These are phyloP conservation scores for Nemoura dubitans DNA, from an alignment of 2,888 invertebrate genomes.

Conservation along the genomic window DNA sequence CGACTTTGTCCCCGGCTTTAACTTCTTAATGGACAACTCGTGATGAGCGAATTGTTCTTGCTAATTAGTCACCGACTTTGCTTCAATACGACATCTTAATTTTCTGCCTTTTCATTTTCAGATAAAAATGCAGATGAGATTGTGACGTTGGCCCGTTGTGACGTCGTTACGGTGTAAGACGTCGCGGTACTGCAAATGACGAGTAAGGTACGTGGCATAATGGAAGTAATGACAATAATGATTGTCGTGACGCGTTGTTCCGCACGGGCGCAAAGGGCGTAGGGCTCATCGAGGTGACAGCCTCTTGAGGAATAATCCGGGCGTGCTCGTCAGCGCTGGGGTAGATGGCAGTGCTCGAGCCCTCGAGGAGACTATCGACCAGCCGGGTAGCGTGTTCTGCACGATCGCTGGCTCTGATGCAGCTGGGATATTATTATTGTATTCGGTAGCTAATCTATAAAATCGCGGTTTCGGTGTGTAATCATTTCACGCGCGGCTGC, in stretches of 20 bases:
- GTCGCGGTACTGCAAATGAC: not conserved
- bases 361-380: not conserved
- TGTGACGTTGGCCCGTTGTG: not conserved
- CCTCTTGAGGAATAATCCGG: not conserved
- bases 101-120: conserved; percentile 39
- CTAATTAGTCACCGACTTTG: conserved; percentile 40
- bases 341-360: not conserved
- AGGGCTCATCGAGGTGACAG: not conserved
- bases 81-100: conserved; percentile 42
- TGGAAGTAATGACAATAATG: conserved; percentile 2
- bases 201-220: not conserved
- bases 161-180: not conserved
- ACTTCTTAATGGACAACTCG: conserved; percentile 20
- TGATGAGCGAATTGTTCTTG: conserved; percentile 25
- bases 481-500: not conserved
- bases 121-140: conserved; percentile 49
- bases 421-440: not conserved
- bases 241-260: not conserved
- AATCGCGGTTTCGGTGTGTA: not conserved
- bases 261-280: not conserved
- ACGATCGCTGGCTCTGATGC: not conserved
- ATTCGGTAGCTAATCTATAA: not conserved
- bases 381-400: not conserved
- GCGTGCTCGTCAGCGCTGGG: not conserved
- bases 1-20: not conserved